Evolutionary conservation across 2,113 vertebrate species (phyloP).

Genomic region (Halcyon malimbica): DNA sequence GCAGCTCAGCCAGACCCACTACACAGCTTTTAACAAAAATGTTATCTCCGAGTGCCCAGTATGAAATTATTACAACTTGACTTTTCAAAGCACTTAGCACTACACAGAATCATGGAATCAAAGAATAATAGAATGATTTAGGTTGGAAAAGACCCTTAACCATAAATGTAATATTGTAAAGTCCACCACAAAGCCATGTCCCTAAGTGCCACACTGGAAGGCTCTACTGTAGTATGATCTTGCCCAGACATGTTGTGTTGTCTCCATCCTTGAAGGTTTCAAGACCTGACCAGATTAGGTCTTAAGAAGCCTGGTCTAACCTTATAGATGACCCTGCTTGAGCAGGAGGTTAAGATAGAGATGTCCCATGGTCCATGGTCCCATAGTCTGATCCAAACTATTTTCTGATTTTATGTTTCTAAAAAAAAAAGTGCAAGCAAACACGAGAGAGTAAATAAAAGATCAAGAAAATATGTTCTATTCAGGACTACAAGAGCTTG

Average conservation of each 20-base stretch:
- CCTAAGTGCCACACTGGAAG: not conserved
- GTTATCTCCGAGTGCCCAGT: not conserved
- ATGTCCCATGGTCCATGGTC: not conserved
- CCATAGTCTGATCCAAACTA: not conserved
- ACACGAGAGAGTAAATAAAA: not conserved
- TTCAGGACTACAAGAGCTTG: not conserved
- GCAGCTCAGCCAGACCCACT: no score
- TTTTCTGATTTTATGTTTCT: not conserved
- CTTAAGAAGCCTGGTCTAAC: not conserved
- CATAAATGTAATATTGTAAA: not conserved
- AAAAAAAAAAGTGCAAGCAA: not conserved
- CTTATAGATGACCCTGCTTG: not conserved
- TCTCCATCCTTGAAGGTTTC: not conserved
- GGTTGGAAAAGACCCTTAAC: not conserved
- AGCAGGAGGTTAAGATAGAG: not conserved
- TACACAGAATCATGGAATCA: not conserved
- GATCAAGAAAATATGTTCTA: not conserved
- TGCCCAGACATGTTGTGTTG: not conserved
- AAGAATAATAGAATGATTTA: not conserved
- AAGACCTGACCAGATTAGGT: not conserved
- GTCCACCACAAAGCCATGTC: not conserved
- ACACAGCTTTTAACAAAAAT: not conserved
- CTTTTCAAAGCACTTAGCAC: not conserved
- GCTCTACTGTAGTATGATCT: not conserved
- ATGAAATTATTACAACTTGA: not conserved